Conservation (phyloP, 64 coral and sea anemone genomes). For the Dendrophyllia cribrosa region DNA sequence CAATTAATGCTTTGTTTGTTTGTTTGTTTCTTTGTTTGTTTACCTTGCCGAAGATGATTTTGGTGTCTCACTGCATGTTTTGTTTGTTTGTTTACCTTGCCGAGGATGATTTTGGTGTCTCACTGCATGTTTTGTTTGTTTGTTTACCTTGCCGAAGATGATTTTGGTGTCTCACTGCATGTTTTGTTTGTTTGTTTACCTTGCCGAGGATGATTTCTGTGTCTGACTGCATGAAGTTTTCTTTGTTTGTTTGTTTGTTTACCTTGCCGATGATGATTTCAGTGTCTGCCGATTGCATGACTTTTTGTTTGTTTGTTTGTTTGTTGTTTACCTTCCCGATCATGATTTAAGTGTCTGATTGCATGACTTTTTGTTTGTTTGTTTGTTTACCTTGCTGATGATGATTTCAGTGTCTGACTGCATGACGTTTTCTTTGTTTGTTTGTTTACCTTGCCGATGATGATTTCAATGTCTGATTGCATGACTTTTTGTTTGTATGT, state of each 20-base stretch:
- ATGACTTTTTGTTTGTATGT: neutral
- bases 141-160: too few species aligned
- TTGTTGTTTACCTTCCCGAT: slow-evolving; percentile 79
- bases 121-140: slow-evolving; percentile 59
- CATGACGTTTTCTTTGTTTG: neutral
- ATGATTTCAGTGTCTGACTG: too few species aligned
- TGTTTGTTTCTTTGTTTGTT: neutral
- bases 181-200: too few species aligned
- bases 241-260: neutral
- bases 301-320: neutral
- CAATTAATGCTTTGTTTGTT: too few species aligned
- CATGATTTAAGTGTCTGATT: slow-evolving; percentile 46
- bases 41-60: too few species aligned
- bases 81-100: slow-evolving; percentile 66
- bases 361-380: too few species aligned
- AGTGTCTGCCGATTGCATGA: neutral
- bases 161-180: too few species aligned
- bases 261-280: too few species aligned
- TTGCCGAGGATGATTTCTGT: too few species aligned
- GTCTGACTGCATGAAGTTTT: too few species aligned
- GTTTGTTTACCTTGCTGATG: too few species aligned
- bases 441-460: neutral
- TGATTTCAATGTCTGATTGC: neutral
- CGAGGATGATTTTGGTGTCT: slow-evolving; percentile 94
- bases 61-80: neutral